Evolutionary conservation across 2,113 vertebrate species (phyloP).

Genomic region (Heliornis fulica): DNA sequence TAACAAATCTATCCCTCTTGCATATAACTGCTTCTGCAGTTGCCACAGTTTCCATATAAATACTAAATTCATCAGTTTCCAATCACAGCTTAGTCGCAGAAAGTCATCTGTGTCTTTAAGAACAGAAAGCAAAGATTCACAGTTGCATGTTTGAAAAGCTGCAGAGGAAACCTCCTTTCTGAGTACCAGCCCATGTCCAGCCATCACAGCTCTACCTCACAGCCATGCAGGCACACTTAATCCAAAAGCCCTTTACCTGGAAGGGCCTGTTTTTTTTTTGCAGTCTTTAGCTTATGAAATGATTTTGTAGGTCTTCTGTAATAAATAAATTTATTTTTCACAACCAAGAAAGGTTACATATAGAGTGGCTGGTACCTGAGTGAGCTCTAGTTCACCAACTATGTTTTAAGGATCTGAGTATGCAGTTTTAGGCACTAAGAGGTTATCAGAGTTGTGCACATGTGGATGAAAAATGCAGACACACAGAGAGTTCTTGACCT

Average conservation of each 20-base stretch:
- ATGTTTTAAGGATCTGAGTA: background rate
- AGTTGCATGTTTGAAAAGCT: background rate
- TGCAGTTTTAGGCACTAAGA: background rate
- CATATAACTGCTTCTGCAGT: background rate
- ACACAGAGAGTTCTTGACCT: background rate
- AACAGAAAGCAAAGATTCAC: background rate
- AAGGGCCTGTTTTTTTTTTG: background rate
- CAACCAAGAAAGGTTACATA: background rate
- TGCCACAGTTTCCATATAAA: background rate
- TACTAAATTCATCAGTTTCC: background rate
- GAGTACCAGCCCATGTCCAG: background rate
- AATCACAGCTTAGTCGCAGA: background rate
- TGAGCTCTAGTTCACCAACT: background rate
- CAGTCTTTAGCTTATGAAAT: background rate
- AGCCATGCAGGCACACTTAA: background rate
- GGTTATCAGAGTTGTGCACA: background rate
- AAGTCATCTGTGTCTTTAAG: background rate
- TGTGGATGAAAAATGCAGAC: background rate
- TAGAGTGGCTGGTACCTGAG: background rate
- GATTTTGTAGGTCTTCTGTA: background rate
- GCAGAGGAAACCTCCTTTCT: background rate
- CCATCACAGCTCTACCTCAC: background rate
- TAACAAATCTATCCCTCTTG: background rate
- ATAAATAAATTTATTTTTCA: background rate
- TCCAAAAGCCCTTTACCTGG: background rate